These are phyloP conservation scores for Pollenia angustigena DNA, from an alignment of 2,888 invertebrate species.

Conservation along the genomic window DNA sequence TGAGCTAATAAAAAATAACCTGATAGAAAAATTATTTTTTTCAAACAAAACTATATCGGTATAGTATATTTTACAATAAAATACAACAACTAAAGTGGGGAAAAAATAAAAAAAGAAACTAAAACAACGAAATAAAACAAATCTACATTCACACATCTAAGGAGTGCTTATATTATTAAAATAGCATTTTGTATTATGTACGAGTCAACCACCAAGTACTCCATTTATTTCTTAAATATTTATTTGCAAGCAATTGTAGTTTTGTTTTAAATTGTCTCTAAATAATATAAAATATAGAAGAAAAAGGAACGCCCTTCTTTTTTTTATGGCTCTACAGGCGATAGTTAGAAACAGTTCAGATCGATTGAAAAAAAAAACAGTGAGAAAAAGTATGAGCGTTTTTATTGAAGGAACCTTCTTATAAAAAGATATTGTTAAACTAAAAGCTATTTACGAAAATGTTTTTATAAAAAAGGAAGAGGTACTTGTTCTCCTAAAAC, in stretches of 20 bases:
- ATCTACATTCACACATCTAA: conserved; percentile 67
- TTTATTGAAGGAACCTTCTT: too few relatives aligned
- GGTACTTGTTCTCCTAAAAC: too few relatives aligned
- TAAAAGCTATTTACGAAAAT: too few relatives aligned
- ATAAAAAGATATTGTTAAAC: too few relatives aligned
- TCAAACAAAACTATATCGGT: neutral
- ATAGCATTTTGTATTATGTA: conserved; percentile 6
- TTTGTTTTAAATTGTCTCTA: conserved; percentile 6
- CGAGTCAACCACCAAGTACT: neutral
- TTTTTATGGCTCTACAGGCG: conserved; percentile 5
- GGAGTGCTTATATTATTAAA: conserved; percentile 59
- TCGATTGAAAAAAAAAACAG: neutral
- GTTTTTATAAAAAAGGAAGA: too few relatives aligned
- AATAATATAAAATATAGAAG: conserved; percentile 3
- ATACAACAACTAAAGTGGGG: conserved; percentile 5
- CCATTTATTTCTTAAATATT: conserved; percentile 32
- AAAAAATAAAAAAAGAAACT: neutral
- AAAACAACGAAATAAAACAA: conserved; percentile 35
- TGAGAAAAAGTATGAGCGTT: neutral
- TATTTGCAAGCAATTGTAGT: conserved; percentile 23
- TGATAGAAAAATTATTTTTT: conserved; percentile 57
- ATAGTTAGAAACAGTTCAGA: neutral
- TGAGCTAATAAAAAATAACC: conserved; percentile 24
- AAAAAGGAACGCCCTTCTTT: conserved; percentile 65
- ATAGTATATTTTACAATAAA: conserved; percentile 8